Percentiles rank a stretch among this genome's conserved stretches.
Evolutionary conservation across 2,888 invertebrate genomes (phyloP).

Genomic region (Acronicta psi): DNA sequence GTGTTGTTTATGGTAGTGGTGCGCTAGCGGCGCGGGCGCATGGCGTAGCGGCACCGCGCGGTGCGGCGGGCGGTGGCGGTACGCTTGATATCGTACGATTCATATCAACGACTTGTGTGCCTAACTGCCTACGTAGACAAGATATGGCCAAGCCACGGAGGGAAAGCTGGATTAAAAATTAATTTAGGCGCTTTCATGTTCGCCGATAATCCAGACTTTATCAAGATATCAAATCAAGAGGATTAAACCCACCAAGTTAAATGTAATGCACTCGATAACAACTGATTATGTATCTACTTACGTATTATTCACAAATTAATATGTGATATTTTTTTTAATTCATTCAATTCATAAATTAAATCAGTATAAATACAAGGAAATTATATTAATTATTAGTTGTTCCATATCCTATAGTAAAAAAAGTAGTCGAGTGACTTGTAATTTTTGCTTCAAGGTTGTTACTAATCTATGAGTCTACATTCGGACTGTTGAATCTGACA

Average conservation of each 20-base stretch:
- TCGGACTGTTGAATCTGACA: constrained; percentile 33
- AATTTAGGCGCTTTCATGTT: constrained; percentile 87
- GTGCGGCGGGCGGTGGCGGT: constrained; percentile 53
- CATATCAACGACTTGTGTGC: constrained; percentile 70
- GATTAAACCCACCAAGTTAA: constrained; percentile 85
- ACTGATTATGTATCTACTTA: constrained; percentile 77
- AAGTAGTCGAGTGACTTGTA: constrained; percentile 25
- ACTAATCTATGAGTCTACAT: constrained; percentile 44
- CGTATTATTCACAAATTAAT: constrained; percentile 63
- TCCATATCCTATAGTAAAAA: constrained; percentile 20
- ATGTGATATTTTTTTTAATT: constrained; percentile 41
- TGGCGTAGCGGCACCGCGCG: constrained; percentile 28
- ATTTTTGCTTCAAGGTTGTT: constrained; percentile 44
- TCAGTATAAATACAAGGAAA: constrained; percentile 37
- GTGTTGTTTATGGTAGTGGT: constrained; percentile 56
- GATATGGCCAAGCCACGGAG: constrained; percentile 78
- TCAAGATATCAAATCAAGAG: constrained; percentile 86
- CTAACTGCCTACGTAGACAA: constrained; percentile 73
- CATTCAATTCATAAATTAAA: constrained; percentile 31
- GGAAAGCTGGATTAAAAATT: constrained; percentile 87
- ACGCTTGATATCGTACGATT: constrained; percentile 62
- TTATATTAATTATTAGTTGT: constrained; percentile 31
- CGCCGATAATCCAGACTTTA: constrained; percentile 86
- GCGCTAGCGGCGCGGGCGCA: constrained; percentile 26
- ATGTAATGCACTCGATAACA: constrained; percentile 84